A percentile compares a stretch with the other conserved stretches of the same genome.
These are phyloP conservation scores for Otis tarda DNA, from an alignment of 2,113 vertebrate species.

Conservation along the genomic window DNA sequence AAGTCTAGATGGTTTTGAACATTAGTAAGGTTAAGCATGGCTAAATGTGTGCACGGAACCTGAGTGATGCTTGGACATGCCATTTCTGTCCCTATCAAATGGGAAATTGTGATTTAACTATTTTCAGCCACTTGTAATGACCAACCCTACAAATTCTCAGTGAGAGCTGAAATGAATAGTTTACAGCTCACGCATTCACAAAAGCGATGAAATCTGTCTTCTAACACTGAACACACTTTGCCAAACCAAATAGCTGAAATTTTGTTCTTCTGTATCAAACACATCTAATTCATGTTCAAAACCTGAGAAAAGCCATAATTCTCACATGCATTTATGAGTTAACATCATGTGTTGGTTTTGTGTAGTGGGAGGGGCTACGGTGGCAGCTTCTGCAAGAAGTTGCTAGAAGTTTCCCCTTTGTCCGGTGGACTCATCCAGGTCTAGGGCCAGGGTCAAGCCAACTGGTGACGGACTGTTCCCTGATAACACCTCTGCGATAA, in stretches of 20 bases:
- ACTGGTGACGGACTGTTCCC: too few species aligned
- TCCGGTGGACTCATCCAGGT: too few species aligned
- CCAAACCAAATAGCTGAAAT: background rate
- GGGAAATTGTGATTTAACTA: background rate
- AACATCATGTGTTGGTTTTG: background rate
- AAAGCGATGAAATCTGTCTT: background rate
- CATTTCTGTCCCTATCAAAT: background rate
- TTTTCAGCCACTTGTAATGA: background rate
- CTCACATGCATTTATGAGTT: background rate
- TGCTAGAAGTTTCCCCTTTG: too few species aligned
- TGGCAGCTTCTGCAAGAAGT: too few species aligned
- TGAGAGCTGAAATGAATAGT: background rate
- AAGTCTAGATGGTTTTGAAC: background rate
- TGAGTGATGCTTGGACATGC: background rate
- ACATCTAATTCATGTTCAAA: background rate
- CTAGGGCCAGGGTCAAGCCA: too few species aligned
- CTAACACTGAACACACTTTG: background rate
- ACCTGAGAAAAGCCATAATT: background rate
- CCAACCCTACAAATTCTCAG: background rate
- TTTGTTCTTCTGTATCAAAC: fast-evolving
- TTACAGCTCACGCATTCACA: background rate
- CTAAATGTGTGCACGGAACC: fast-evolving
- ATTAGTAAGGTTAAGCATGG: background rate
- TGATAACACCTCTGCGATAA: too few species aligned
- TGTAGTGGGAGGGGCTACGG: too few species aligned